phyloP scores from a whole-genome alignment of 2,113 vertebrate genomes.

The Astatoreochromis straeleni region DNA sequence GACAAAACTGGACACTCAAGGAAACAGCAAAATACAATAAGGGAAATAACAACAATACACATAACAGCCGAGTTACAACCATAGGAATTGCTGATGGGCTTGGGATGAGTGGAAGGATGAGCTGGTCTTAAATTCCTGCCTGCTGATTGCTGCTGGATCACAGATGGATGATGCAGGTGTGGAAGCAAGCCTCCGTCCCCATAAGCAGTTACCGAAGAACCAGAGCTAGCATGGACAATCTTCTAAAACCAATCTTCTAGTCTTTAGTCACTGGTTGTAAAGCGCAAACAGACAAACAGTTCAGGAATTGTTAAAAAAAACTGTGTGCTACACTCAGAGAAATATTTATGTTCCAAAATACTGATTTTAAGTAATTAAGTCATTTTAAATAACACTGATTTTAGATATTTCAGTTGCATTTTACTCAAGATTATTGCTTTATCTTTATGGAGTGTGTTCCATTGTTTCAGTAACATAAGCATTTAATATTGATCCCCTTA shows the following conservation, averaged over 20 bases:
- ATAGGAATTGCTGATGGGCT: not conserved
- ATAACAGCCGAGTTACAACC: not conserved
- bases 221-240: not conserved
- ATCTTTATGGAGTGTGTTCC: not conserved
- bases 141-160: not conserved
- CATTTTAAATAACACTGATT: not conserved
- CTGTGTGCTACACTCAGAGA: not conserved
- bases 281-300: slow-evolving; percentile 9
- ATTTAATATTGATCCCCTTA: not conserved
- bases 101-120: not conserved
- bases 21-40: not conserved
- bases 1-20: not conserved
- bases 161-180: not conserved
- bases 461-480: not conserved
- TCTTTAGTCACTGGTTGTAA: slow-evolving; percentile 67
- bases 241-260: not conserved
- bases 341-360: not conserved
- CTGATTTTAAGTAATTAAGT: not conserved
- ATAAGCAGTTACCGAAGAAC: not conserved
- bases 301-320: not conserved
- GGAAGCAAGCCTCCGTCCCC: not conserved
- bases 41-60: not conserved
- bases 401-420: not conserved
- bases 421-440: not conserved
- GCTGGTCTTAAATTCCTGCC: not conserved